Evolutionary conservation across 2,797 vertebrate species (phyloP), one percentile per base, ranked within the genome.

Genomic region (Etheostoma nigrum): DNA sequence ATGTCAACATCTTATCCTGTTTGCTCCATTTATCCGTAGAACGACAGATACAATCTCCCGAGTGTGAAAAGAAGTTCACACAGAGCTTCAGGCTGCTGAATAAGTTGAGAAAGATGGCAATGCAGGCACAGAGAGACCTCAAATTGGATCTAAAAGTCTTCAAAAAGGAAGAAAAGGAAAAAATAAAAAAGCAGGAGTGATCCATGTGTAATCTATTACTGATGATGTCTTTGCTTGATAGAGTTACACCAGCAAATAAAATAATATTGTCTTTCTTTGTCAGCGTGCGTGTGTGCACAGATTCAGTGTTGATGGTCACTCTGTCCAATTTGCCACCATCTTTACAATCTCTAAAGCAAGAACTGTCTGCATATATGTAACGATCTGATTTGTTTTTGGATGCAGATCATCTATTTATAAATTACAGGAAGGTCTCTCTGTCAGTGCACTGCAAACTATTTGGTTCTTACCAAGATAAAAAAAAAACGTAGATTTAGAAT

Each of bases 121-220:
- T 3, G 42, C 57, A 74, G 75, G 72, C 81, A 75, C 72, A 78
- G 78, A 55, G 78, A 85, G 67, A 86, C 79, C 74, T 83, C 76
- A 92, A 92, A 94, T 91, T 93, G 88, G 85, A 92, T 91, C 81
- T 89, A 84, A 92, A 90, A 89, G 84, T 87, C 81, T 91, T 87
- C 62, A 61, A 63, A 52, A 64, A 71, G 66, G 49, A 57, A 64
- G 74, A 61, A 60, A 42, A 40, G 13, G 36, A 75, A 72, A 74
- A 76, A 75, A 85, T 59, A 73, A 73, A 79, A 80, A 59, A 49
- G 53, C 53, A 59, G 64, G 9, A 76, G 70, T 90, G 85, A 84
- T 90, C 80, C 83, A 68, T 78, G 49, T 74, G 68, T 84, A 78
- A 86, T 86, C 86, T 48, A 52, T 57, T 84, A 71, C 67, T 76